These are phyloP conservation scores for Darevskia nairensis DNA, from an alignment of 2,797 vertebrate genomes.

Conservation along the genomic window DNA sequence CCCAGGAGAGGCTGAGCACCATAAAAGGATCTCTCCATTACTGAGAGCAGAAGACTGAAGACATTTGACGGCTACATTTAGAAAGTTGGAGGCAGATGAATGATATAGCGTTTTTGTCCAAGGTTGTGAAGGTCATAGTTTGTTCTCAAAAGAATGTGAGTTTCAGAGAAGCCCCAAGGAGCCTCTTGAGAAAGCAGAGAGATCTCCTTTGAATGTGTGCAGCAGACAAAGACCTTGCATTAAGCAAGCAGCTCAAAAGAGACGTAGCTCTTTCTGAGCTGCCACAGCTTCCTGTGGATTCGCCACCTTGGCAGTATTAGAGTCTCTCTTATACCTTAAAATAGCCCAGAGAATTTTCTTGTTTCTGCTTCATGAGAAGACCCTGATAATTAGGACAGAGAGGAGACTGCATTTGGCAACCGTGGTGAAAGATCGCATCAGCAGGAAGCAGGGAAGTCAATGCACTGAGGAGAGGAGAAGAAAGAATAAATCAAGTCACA, in stretches of 20 bases:
- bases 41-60: neutral
- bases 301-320: slow-evolving; percentile 53
- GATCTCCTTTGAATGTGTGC: neutral
- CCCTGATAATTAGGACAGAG: slow-evolving; percentile 65
- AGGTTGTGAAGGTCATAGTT: neutral
- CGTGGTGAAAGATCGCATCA: slow-evolving; percentile 42
- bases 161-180: neutral
- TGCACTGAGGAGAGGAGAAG: slow-evolving; percentile 30
- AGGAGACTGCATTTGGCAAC: slow-evolving; percentile 47
- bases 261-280: slow-evolving; percentile 44
- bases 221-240: slow-evolving; percentile 31
- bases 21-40: neutral
- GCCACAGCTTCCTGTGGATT: slow-evolving; percentile 50
- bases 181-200: neutral
- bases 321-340: slow-evolving; percentile 63
- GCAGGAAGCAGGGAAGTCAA: slow-evolving; percentile 61
- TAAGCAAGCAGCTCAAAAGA: slow-evolving; percentile 8
- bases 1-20: too few relatives aligned
- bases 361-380: slow-evolving; percentile 44
- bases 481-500: slow-evolving; percentile 22
- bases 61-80: neutral
- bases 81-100: neutral
- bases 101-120: neutral
- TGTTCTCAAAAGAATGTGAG: neutral
- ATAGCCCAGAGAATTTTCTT: slow-evolving; percentile 50